These are phyloP conservation scores for Chaetodon auriga DNA, from an alignment of 2,113 vertebrate genomes.

Conservation along the genomic window DNA sequence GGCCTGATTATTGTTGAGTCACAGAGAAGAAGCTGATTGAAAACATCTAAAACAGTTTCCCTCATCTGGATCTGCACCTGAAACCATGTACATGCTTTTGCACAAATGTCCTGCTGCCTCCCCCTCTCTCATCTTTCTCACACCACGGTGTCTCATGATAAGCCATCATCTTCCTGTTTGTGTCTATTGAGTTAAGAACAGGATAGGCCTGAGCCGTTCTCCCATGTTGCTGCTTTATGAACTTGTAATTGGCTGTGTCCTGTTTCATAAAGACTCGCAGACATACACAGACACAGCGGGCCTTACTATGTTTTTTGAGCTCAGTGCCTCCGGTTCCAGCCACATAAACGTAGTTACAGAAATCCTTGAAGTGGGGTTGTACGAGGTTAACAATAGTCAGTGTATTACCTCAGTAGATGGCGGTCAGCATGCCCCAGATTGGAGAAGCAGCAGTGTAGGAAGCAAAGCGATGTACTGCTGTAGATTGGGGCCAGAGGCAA, in stretches of 20 bases:
- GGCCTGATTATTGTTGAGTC: background rate
- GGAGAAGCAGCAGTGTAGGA: too few relatives aligned
- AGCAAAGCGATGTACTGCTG: too few relatives aligned
- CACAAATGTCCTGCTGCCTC: background rate
- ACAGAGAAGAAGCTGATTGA: background rate
- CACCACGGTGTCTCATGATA: background rate
- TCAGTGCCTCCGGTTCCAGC: background rate
- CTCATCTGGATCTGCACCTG: background rate
- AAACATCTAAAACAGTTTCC: background rate
- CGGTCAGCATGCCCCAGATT: too few relatives aligned
- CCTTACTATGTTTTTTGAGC: background rate
- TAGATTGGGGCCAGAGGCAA: too few relatives aligned
- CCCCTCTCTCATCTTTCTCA: constrained; percentile 13
- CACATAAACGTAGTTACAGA: constrained; percentile 20
- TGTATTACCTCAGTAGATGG: too few relatives aligned
- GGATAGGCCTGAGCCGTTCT: constrained; percentile 50
- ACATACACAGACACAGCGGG: background rate
- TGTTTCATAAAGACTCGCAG: constrained; percentile 30
- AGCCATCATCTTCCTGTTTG: constrained; percentile 62
- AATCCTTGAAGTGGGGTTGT: background rate
- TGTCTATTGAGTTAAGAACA: constrained; percentile 65
- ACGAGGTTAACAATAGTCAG: too few relatives aligned
- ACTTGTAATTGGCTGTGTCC: constrained; percentile 72
- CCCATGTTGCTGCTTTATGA: constrained; percentile 59
- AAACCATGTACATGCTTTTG: background rate